A percentile compares a stretch with the other conserved stretches of the same genome.
These are phyloP conservation scores for Vollenhovia emeryi DNA, from an alignment of 1,140 invertebrate species.

Conservation along the genomic window DNA sequence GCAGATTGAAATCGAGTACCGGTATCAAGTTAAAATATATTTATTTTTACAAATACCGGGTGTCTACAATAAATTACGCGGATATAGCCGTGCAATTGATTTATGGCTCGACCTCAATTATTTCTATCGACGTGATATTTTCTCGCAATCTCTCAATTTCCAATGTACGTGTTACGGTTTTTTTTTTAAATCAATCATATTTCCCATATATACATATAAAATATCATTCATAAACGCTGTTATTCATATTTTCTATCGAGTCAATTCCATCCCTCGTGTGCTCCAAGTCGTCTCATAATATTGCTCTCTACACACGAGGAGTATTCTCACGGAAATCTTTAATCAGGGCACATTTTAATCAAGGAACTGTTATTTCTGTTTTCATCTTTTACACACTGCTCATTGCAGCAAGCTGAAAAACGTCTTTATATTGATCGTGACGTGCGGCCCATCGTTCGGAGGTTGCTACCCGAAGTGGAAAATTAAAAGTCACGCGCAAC, in stretches of 20 bases:
- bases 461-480: constrained; percentile 43
- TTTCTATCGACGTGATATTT: constrained; percentile 28
- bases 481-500: constrained; percentile 55
- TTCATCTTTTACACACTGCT: constrained; percentile 1
- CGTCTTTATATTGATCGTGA: constrained; percentile 37
- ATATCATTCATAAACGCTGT: constrained; percentile 5
- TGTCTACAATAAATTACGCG: constrained; percentile 29
- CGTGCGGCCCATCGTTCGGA: background rate
- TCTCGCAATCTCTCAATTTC: constrained; percentile 38
- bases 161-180: constrained; percentile 4
- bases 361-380: background rate
- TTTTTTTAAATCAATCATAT: constrained; percentile 21
- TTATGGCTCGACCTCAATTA: constrained; percentile 35
- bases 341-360: constrained; percentile 5
- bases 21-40: constrained; percentile 1
- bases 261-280: constrained; percentile 5
- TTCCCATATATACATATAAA: constrained; percentile 17
- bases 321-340: background rate
- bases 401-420: background rate
- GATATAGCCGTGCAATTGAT: constrained; percentile 29
- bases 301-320: background rate
- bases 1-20: background rate
- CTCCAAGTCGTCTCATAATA: background rate
- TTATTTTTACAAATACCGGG: constrained; percentile 18
- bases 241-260: constrained; percentile 28